Base-by-base conservation (phyloP, 2,888 invertebrate genomes). In the Volucella zonaria region DNA sequence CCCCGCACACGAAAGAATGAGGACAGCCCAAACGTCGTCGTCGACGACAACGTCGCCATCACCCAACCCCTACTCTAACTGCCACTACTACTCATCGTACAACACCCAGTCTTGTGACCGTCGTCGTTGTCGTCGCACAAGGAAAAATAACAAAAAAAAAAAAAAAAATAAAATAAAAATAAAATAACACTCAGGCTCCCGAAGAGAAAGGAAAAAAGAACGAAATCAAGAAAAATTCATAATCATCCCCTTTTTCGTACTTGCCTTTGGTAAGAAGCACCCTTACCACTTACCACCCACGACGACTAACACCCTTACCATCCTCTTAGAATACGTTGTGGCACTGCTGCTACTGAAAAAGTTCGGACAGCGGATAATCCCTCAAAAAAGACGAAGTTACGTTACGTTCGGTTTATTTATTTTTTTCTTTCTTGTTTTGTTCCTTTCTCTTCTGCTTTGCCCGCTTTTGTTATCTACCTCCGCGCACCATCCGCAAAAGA, bases 321-420 rank as follows among this genome's bases (percentile, higher is more conserved):
- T 31, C 15, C 45, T n/a, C n/a, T 15, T 67, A 49, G 18, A 8
- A 14, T 52, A n/a, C 23, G 45, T 15, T 18, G 45, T 45, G n/a
- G 56, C 23, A 66, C 56, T 64, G 66, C 52, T 73, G 61, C 67
- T 85, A 52, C 73, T 81, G 76, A 68, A 80, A 80, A 85, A 81
- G 81, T 85, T 85, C 81, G 85, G 85, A 85, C 85, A 85, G 71
- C 81, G 85, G 81, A 85, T 85, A 85, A 85, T 85, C 85, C 81
- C 85, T 81, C 85, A 73, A 81, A 80, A 74, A 80, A 71, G 67
- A 80, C 80, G 70, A 76, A 85, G 83, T 62, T 68, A 81, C 85
- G 80, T 85, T 31, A 6, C 0, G 31, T 31, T 76, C 83, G 66
- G 75, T 80, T 68, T 42, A 52, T 49, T 59, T 43, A 31, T 18